Base-by-base conservation (phyloP, 1,140 invertebrate species). In the Gryllus bimaculatus region DNA sequence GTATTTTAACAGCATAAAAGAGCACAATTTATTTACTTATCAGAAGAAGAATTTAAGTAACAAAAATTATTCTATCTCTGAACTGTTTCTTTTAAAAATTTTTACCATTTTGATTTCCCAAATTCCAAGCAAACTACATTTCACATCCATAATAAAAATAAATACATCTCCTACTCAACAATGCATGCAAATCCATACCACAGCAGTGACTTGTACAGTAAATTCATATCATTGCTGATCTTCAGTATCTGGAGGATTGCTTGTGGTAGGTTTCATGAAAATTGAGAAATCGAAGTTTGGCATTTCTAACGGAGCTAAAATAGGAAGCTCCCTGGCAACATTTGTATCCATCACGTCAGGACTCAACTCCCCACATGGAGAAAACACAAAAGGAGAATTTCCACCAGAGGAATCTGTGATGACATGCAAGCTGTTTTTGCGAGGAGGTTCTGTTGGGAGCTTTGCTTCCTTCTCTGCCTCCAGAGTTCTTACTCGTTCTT, bases 301-400 rank as follows among this genome's bases (percentile, higher is more conserved):
- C 85, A 90, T 86, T 83, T 89, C 89, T 21, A 90, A 84, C 13
- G 89, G 89, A 54, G 88, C 85, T 49, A 90, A 83, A 0, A 87
- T 84, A 49, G 89, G 89, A 47, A 90, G 81, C 39, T 84, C 84
- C 21, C 79, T 21, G 15, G 49, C 73, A 18, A 21, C 75, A 78
- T 80, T 81, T 13, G 80, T 78, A n/a, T 85, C 85, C n/a, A 81
- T 77, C 10, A 83, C 81, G 78, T 86, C 85, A 5, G 86, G 84
- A 80, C 85, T 86, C 39, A 87, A 81, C 81, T 87, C 85, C 80
- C 84, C 85, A 80, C 83, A 84, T 5, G 85, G 85, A 8, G 85
- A 86, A 79, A 84, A 85, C 5, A 86, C 83, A 81, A 84, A 86
- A 0, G 85, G 85, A 12, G 85, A 86, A 39, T 83, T 85, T 15